These are phyloP conservation scores for Subacronicta megacephala DNA, from an alignment of 2,888 invertebrate genomes.

Conservation along the genomic window DNA sequence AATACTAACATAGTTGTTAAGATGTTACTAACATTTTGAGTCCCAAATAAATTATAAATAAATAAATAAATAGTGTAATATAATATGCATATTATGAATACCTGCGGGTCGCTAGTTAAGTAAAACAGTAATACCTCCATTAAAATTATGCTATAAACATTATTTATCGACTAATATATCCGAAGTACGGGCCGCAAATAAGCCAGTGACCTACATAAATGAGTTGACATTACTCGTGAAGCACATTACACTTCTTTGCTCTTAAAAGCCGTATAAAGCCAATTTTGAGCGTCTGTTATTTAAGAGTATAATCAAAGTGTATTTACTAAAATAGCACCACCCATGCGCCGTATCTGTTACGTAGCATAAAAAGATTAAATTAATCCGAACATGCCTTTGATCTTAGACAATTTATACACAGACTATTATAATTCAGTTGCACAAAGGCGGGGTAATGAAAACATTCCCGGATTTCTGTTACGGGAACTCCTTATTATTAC, in stretches of 20 bases:
- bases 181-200: slow-evolving; percentile 4
- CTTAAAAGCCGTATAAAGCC: slow-evolving; percentile 21
- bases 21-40: too few species aligned
- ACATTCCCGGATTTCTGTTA: slow-evolving; percentile 30
- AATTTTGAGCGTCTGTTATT: slow-evolving; percentile 23
- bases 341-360: slow-evolving; percentile 38
- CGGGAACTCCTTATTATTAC: slow-evolving; percentile 36
- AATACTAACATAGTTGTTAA: too few species aligned
- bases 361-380: slow-evolving; percentile 55
- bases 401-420: slow-evolving; percentile 55
- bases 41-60: too few species aligned
- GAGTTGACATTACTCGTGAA: slow-evolving; percentile 18
- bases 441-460: slow-evolving; percentile 53
- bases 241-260: slow-evolving; percentile 18
- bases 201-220: slow-evolving; percentile 5
- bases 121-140: slow-evolving; percentile 3
- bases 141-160: slow-evolving; percentile 10
- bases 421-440: slow-evolving; percentile 56
- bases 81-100: too few species aligned
- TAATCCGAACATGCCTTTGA: slow-evolving; percentile 58
- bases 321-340: slow-evolving; percentile 31
- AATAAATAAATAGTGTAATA: too few species aligned
- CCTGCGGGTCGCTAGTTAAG: background rate
- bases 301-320: slow-evolving; percentile 27
- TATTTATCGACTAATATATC: slow-evolving; percentile 32